A percentile compares a stretch with the other conserved stretches of the same genome.
phyloP scores from a whole-genome alignment of 1,140 invertebrate genomes.

The Drosophila miranda region DNA sequence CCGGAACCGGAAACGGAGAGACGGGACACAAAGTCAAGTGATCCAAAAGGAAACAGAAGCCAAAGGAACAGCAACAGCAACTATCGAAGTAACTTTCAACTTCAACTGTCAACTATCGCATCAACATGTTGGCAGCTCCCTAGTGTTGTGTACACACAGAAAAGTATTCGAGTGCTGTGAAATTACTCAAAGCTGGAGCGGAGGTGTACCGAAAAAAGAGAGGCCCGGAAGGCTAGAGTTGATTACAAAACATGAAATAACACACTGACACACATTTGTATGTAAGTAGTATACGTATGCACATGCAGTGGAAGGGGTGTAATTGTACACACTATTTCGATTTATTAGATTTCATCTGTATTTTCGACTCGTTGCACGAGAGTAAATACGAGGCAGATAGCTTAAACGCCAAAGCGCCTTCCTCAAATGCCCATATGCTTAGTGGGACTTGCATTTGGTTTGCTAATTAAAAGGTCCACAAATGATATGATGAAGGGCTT shows the following conservation, averaged over 20 bases:
- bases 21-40: constrained; percentile 17
- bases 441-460: constrained; percentile 25
- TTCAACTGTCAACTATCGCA: too few species aligned
- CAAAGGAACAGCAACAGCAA: background rate
- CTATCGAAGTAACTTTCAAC: too few species aligned
- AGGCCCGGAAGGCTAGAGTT: background rate
- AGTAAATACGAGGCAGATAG: too few species aligned
- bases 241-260: constrained; percentile 21
- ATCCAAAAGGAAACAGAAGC: background rate
- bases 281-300: background rate
- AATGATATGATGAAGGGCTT: too few species aligned
- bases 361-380: too few species aligned
- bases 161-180: background rate
- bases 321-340: constrained; percentile 2
- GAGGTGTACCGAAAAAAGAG: constrained; percentile 1
- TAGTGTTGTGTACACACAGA: constrained; percentile 14
- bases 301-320: background rate
- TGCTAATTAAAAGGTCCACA: constrained; percentile 42
- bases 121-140: background rate
- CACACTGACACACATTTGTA: constrained; percentile 11
- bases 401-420: too few species aligned
- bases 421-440: too few species aligned
- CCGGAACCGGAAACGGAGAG: background rate
- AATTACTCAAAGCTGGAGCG: background rate
- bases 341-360: too few species aligned